phyloP scores from a whole-genome alignment of 1,140 invertebrate genomes.

The Nebria ingens region DNA sequence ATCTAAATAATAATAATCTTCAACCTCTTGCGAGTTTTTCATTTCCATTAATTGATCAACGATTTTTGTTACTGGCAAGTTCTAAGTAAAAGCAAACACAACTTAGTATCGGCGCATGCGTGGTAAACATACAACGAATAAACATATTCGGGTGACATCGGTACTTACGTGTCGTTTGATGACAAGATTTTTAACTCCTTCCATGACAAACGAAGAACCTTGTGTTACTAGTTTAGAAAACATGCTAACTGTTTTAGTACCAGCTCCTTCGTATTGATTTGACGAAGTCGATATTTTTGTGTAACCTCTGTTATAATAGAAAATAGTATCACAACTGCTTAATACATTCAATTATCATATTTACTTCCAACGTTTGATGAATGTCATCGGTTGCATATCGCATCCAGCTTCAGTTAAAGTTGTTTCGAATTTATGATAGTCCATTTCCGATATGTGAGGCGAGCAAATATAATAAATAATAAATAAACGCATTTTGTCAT shows the following conservation, averaged over 20 bases:
- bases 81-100: conserved; percentile 42
- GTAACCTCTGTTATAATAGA: conserved; percentile 51
- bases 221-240: conserved; percentile 96
- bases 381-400: conserved; percentile 70
- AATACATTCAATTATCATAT: conserved; percentile 13
- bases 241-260: conserved; percentile 95
- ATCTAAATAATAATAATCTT: conserved; percentile 87
- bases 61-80: conserved; percentile 83
- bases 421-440: conserved; percentile 71
- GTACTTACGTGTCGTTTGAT: conserved; percentile 87
- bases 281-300: conserved; percentile 64
- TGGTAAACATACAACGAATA: too few relatives aligned
- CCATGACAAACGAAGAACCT: conserved; percentile 98
- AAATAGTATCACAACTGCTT: conserved; percentile 14
- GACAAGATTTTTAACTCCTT: conserved; percentile 98
- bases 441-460: conserved; percentile 65
- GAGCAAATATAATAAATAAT: conserved; percentile 89
- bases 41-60: conserved; percentile 87
- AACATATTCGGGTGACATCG: background rate
- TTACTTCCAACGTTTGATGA: conserved; percentile 86
- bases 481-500: conserved; percentile 92
- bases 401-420: conserved; percentile 73
- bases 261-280: conserved; percentile 80
- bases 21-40: conserved; percentile 63
- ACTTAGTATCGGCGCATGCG: conserved; percentile 3